These are phyloP conservation scores for Pogonocichla stellata DNA, from an alignment of 2,113 vertebrate genomes.

Conservation along the genomic window DNA sequence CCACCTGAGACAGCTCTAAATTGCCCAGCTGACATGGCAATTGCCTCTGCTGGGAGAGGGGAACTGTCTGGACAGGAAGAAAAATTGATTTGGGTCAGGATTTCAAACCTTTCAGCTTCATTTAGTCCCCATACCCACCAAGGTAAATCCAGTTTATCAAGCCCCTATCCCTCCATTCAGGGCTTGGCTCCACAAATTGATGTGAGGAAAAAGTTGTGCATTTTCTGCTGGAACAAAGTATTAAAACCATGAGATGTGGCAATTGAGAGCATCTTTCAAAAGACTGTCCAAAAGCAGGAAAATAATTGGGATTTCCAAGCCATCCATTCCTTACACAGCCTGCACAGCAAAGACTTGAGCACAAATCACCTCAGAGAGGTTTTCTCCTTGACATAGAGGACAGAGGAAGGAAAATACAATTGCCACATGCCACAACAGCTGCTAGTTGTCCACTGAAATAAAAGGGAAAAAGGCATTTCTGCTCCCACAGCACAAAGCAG, in stretches of 20 bases:
- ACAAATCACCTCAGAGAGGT: fast-evolving
- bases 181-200: not conserved
- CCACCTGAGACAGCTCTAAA: not conserved
- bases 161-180: not conserved
- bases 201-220: not conserved
- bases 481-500: not conserved
- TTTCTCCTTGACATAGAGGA: not conserved
- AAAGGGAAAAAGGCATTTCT: not conserved
- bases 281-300: not conserved
- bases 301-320: not conserved
- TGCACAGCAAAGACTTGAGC: not conserved
- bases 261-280: not conserved
- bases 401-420: not conserved
- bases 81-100: not conserved
- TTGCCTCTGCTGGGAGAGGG: not conserved
- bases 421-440: not conserved
- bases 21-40: not conserved
- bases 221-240: not conserved
- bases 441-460: not conserved
- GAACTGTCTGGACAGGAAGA: not conserved
- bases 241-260: not conserved
- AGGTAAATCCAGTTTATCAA: not conserved
- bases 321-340: not conserved
- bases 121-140: not conserved
- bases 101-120: not conserved